phyloP scores from a whole-genome alignment of 2,888 invertebrate genomes.

The Rutpela maculata region DNA sequence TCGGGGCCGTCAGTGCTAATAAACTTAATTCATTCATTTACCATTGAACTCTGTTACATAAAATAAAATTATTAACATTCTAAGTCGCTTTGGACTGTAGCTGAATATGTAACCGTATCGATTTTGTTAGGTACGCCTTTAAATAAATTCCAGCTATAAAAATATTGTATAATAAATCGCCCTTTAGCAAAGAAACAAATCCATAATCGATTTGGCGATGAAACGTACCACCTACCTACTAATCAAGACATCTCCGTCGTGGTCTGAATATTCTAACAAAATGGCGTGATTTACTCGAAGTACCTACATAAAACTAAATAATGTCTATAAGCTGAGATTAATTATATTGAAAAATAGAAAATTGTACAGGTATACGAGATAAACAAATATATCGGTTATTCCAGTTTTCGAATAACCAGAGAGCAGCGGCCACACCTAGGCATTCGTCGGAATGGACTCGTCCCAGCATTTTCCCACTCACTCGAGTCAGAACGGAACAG shows the following conservation, averaged over 20 bases:
- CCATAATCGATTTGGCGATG: not conserved
- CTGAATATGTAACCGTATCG: not conserved
- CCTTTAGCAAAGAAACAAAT: not conserved
- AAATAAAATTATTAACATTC: not conserved
- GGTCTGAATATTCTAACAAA: not conserved
- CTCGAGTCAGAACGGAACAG: conserved; percentile 43
- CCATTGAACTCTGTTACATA: too few species aligned
- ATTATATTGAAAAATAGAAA: not conserved
- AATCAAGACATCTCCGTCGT: too few species aligned
- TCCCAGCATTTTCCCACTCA: conserved; percentile 57
- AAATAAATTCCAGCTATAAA: not conserved
- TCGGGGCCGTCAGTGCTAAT: not conserved
- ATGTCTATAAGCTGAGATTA: not conserved
- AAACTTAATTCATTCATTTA: not conserved
- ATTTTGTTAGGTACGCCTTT: not conserved
- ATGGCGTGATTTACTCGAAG: not conserved
- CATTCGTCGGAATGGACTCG: conserved; percentile 54
- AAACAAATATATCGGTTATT: not conserved
- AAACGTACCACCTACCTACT: not conserved
- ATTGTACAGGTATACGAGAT: not conserved
- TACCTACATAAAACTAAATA: not conserved
- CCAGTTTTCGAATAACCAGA: not conserved
- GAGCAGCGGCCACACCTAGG: conserved; percentile 40
- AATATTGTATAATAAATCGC: not conserved
- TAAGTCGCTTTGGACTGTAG: not conserved